Percentiles rank a stretch among this genome's conserved stretches.
Evolutionary conservation across 2,113 vertebrate species (phyloP).

Genomic region (Megaceryle torquata): DNA sequence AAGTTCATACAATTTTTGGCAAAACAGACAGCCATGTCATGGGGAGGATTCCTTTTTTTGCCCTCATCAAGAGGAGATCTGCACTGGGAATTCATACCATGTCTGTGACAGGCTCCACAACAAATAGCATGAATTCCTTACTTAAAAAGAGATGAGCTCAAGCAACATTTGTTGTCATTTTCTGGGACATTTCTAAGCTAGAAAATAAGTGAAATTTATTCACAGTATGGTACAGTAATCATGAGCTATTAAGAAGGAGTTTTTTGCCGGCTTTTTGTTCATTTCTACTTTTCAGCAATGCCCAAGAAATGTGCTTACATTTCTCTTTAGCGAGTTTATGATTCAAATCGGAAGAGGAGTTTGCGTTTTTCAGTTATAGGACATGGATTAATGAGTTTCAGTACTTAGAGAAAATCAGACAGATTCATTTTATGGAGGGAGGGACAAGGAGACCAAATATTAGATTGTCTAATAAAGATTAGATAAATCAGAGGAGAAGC

Average conservation of each 20-base stretch:
- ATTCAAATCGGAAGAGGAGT: not conserved
- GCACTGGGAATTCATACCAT: not conserved
- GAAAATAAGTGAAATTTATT: not conserved
- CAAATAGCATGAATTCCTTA: not conserved
- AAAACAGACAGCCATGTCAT: not conserved
- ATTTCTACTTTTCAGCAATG: constrained; percentile 9
- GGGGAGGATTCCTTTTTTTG: not conserved
- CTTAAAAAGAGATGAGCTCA: not conserved
- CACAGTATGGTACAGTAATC: not conserved
- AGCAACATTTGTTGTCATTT: not conserved
- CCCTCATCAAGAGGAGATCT: not conserved
- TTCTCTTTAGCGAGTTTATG: not conserved
- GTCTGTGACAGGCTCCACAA: not conserved
- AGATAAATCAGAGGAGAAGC: constrained; percentile 24
- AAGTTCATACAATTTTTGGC: not conserved
- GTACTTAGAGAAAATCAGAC: constrained; percentile 26
- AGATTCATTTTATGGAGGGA: constrained; percentile 15
- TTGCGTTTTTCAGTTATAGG: not conserved
- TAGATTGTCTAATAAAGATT: constrained; percentile 38
- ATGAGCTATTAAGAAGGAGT: not conserved
- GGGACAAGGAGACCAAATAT: not conserved
- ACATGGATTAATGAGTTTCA: not conserved
- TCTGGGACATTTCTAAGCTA: not conserved
- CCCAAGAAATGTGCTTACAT: constrained; percentile 13
- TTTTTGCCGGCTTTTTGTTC: not conserved